Conservation (phyloP, 2,113 vertebrate genomes). For the Ceuthmochares aereus region DNA sequence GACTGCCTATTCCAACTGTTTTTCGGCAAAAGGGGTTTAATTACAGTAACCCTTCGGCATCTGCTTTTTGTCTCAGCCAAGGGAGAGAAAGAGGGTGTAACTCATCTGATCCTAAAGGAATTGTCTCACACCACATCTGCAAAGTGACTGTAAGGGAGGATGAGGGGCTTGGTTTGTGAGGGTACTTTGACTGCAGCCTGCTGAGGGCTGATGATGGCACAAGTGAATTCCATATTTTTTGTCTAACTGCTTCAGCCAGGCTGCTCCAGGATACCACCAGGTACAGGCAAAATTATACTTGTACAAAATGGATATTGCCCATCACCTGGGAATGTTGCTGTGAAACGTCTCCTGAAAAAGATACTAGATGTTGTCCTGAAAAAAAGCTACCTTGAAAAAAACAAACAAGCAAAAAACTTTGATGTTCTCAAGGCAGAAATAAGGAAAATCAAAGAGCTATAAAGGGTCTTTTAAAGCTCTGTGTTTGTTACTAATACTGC, state of each 20-base stretch:
- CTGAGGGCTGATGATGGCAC: background rate
- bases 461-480: background rate
- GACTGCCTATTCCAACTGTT: background rate
- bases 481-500: background rate
- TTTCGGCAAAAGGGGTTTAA: background rate
- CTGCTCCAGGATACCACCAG: background rate
- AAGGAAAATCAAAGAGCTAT: background rate
- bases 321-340: background rate
- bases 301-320: background rate
- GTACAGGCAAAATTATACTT: background rate
- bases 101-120: background rate
- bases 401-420: background rate
- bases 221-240: fast-evolving
- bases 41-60: background rate
- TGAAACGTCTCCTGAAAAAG: background rate
- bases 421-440: background rate
- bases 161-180: background rate
- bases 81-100: background rate
- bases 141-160: background rate
- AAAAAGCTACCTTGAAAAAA: background rate
- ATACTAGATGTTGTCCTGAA: background rate
- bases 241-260: fast-evolving
- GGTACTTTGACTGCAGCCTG: background rate
- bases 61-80: background rate
- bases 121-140: background rate